phyloP scores from a whole-genome alignment of 2,888 invertebrate genomes.

The Dorcus hopei region DNA sequence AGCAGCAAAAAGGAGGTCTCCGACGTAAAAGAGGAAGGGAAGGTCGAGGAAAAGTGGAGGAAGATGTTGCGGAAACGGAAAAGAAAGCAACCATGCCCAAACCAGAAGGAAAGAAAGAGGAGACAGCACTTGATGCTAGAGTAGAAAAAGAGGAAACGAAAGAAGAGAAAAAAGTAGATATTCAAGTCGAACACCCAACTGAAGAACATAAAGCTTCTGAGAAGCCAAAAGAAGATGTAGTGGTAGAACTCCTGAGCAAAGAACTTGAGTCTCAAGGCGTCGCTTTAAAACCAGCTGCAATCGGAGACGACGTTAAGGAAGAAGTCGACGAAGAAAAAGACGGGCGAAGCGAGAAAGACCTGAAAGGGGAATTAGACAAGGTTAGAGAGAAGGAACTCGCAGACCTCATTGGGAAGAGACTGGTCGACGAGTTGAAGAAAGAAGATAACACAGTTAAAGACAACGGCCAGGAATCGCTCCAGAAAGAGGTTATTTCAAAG shows the following conservation, averaged over 20 bases:
- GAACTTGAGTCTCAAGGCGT: too few relatives aligned
- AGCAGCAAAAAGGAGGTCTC: neutral
- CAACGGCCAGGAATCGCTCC: neutral
- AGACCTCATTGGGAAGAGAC: neutral
- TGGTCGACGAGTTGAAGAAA: slow-evolving; percentile 12
- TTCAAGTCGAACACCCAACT: neutral
- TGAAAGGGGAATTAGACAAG: neutral
- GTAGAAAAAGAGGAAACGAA: slow-evolving; percentile 12
- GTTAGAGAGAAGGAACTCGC: neutral
- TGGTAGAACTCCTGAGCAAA: neutral
- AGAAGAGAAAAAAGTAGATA: too few relatives aligned
- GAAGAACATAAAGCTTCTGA: neutral
- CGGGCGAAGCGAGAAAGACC: slow-evolving; percentile 2
- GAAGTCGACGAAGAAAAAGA: slow-evolving; percentile 13
- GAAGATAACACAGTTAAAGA: too few relatives aligned
- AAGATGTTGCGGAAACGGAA: neutral
- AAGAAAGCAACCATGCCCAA: neutral
- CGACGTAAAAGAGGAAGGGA: neutral
- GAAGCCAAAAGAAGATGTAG: slow-evolving; percentile 1
- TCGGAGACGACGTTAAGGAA: neutral
- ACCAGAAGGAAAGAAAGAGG: neutral
- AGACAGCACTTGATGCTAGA: too few relatives aligned
- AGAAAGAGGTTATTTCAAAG: too few relatives aligned
- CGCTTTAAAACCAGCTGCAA: neutral
- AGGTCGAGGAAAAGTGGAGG: neutral